phyloP scores from a whole-genome alignment of 2,888 invertebrate genomes.

The Cantharis rustica region DNA sequence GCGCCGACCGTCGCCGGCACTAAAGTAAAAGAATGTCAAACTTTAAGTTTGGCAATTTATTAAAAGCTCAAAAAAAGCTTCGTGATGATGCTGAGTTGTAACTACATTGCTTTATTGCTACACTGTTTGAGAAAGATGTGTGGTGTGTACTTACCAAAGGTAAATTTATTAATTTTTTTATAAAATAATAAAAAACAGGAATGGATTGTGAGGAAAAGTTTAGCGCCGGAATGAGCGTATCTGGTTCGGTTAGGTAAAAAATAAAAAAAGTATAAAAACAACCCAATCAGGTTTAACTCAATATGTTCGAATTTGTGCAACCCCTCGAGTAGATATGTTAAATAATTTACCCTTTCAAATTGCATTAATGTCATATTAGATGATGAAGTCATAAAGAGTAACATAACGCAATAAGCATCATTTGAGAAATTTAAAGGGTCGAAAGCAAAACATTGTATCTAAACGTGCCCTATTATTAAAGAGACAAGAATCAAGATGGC shows the following conservation, averaged over 20 bases:
- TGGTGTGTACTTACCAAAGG: too few species aligned
- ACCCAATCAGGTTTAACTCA: neutral
- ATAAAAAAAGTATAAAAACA: neutral
- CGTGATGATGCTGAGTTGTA: too few species aligned
- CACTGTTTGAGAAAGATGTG: too few species aligned
- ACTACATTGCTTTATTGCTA: too few species aligned
- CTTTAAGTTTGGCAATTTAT: too few species aligned
- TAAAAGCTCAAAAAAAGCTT: too few species aligned
- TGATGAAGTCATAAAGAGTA: constrained; percentile 24
- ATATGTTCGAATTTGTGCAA: constrained; percentile 22
- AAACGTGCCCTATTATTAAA: constrained; percentile 33
- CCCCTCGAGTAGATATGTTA: constrained; percentile 18
- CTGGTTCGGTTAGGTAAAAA: neutral
- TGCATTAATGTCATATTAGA: constrained; percentile 25
- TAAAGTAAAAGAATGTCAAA: too few species aligned
- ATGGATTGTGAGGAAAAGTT: too few species aligned
- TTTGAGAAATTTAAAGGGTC: constrained; percentile 24
- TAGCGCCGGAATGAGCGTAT: neutral
- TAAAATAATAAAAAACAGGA: too few species aligned
- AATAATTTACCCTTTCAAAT: constrained; percentile 31
- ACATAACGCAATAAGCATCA: constrained; percentile 26
- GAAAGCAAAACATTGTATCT: constrained; percentile 30
- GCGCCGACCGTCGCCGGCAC: too few species aligned
- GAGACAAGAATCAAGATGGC: constrained; percentile 36
- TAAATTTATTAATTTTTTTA: too few species aligned